Base-by-base conservation (phyloP, 2,113 vertebrate genomes). In the Ophiodon elongatus region DNA sequence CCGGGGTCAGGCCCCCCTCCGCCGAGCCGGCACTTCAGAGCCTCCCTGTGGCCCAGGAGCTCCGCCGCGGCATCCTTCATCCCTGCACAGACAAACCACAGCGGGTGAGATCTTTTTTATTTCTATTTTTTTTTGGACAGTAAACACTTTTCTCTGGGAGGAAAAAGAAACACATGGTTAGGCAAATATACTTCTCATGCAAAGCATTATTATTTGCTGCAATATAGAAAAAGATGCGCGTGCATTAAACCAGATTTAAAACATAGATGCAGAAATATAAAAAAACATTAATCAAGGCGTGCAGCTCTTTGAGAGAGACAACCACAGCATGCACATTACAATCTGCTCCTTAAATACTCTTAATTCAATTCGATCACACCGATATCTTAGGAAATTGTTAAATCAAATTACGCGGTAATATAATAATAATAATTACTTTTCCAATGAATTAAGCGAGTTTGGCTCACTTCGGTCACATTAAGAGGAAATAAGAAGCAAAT, bases 381-480 rank as follows among this genome's bases (percentile, higher is more conserved):
- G 89, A 91, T 90, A 91, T 91, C 92, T 95, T 88, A 82, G 59
- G 92, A 96, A 95, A 94, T 88, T 69, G 91, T 95, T 97, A 97
- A 97, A 99, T 97, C 96, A 97, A 98, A 99, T 98, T 97, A 99
- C 93, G 95, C 93, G 95, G 95, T 97, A 97, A 98, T 98, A 94
- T 96, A 96, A 97, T 94, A 95, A 94, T 92, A 95, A 95, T 97
- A 97, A 98, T 98, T 96, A 97, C 97, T 97, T 97, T 97, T 93
- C 95, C 96, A 97, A 96, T 96, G 91, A 98, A 98, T 98, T 97
- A 98, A 95, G 94, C 96, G 93, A 97, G 95, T 98, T 98, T 97
- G 93, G 96, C 87, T 97, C 95, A 96, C 96, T 97, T 96, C 96
- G 94, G 95, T 91, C 91, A 77, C 94, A 97, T 98, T 97, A 97